Evolutionary conservation across 2,113 vertebrate genomes (phyloP), one percentile per base, ranked within the genome.

Genomic region (Trachemys scripta): DNA sequence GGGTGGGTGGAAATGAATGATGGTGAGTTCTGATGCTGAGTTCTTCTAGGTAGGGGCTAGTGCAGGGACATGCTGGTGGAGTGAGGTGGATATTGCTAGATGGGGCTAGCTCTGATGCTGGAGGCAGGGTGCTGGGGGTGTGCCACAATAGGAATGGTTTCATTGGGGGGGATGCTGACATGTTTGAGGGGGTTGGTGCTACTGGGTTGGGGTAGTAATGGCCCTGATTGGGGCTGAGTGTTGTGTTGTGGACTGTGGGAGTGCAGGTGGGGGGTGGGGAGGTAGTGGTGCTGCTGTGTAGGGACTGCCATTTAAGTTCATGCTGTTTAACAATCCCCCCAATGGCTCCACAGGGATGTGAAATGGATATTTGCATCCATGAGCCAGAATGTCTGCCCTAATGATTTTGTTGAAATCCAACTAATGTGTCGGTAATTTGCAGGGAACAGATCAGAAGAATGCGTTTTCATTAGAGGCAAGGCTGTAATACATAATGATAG

Each of bases 401-500:
- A 8, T 35, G 62, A 65, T n/a, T 65, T 65, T n/a, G 31, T 59
- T 57, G 35, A 59, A 59, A 7, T 65, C 31, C 14, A 65, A 27
- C 59, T 65, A 65, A 35, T 35, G 59, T 8, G 59, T 65, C 5
- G 27, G 59, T 65, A 35, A 65, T 65, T 65, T 65, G 13, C 59
- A 35, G 31, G 59, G 59, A 65, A 65, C 59, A 35, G 29, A 31
- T 65, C 13, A 65, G 6, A 65, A 35, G 31, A 35, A 14, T 35
- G 27, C 27, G 7, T 35, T 65, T 65, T 65, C 59, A 35, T 35
- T 35, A 38, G 87, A 94, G 81, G 54, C 84, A 94, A 85, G 80
- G 69, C 45, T 47, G 2, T 47, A 69, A 87, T 84, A 91, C 94
- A 91, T 17, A 81, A 85, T 84, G 94, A 56, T 29, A 9, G 13